Base-by-base conservation (phyloP, 2,113 vertebrate genomes). In the Coracopsis vasa region DNA sequence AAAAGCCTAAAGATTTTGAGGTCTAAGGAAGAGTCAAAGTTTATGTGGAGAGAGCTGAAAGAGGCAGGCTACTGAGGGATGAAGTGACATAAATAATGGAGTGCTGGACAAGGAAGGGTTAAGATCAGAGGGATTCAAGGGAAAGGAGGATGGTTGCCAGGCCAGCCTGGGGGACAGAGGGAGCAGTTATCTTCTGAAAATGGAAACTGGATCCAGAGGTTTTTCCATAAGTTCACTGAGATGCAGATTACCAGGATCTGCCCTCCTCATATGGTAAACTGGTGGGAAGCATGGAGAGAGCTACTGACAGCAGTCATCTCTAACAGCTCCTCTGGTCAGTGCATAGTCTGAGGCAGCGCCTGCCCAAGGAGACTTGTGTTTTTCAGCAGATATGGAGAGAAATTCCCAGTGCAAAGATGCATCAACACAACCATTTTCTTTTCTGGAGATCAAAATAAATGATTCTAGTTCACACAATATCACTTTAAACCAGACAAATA, bases 21-120 rank as follows among this genome's bases (percentile, higher is more conserved):
- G 71, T 80, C 89, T 85, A 58, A 48, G 53, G 78, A 85, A 82
- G 85, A 91, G 44, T 85, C 79, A 92, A 80, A 91, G 64, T 83
- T 90, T 85, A 67, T 73, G 24, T 65, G 37, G 71, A 91, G 70
- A 50, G 67, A 93, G 25, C 58, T 72, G 89, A 92, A 82, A 65
- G 80, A 82, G 27, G 11, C 39, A 79, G 58, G 41, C 28, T 72
- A 73, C 48, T 66, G 66, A 54, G 21, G 25, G 23, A 58, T 88
- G 79, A 82, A 88, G 81, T 79, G 79, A 85, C 50, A 79, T 70
- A 94, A 91, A 83, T 83, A 67, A 72, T 80, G 87, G 78, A 19
- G 58, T 73, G 53, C 74, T 70, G 78, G 60, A 45, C 66, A 90
- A 70, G n/a, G 81, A 95, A 88, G 81, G 79, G 81, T 91, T 90